These are phyloP conservation scores for Leucoraja ocellata DNA, from an alignment of 2,797 vertebrate species.

Conservation along the genomic window DNA sequence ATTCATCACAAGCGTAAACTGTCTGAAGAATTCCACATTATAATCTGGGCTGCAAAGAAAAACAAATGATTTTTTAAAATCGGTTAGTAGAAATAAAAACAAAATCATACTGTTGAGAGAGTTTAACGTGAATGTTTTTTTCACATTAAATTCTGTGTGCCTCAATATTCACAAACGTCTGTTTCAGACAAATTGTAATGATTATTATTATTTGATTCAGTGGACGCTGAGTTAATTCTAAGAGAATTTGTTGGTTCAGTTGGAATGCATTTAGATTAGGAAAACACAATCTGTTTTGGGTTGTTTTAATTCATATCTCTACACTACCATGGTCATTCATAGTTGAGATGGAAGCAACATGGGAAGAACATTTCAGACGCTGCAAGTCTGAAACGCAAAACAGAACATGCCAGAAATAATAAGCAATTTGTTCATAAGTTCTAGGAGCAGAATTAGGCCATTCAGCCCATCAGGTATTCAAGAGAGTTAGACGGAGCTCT, in stretches of 20 bases:
- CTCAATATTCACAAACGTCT: neutral
- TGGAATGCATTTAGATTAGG: neutral
- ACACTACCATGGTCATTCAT: neutral
- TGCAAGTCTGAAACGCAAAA: too few relatives aligned
- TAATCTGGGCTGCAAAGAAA: constrained; percentile 78
- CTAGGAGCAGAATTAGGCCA: too few relatives aligned
- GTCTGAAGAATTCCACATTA: constrained; percentile 91
- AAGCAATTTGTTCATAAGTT: too few relatives aligned
- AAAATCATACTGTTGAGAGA: neutral
- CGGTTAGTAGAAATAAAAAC: neutral
- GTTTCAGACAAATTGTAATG: neutral
- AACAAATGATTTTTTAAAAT: constrained; percentile 40
- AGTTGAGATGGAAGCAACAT: too few relatives aligned
- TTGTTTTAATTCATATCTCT: neutral
- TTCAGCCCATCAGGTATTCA: too few relatives aligned
- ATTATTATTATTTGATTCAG: neutral
- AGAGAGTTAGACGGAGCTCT: too few relatives aligned
- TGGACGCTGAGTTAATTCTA: neutral
- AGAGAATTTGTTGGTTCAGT: neutral
- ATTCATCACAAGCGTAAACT: constrained; percentile 92
- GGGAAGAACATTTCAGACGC: too few relatives aligned
- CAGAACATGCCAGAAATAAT: too few relatives aligned
- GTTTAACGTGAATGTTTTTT: neutral
- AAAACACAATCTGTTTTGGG: neutral
- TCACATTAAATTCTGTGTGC: neutral